Base-by-base conservation (phyloP, 2,888 invertebrate genomes). In the Agriopis leucophaearia region DNA sequence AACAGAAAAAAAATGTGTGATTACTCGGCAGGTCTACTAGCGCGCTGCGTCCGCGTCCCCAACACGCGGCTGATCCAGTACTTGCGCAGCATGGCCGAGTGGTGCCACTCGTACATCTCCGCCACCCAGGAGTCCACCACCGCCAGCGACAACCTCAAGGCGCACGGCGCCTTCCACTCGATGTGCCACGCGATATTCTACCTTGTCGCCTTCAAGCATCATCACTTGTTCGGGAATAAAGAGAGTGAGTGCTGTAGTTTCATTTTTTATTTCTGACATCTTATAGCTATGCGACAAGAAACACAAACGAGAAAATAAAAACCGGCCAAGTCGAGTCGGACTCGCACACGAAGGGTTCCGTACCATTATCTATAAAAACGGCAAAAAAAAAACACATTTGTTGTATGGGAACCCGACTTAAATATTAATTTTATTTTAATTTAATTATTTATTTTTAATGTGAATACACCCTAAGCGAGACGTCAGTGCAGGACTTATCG, bases 101-200 rank as follows among this genome's bases (percentile, higher is more conserved):
- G 98, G 98, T 96, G 98, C 69, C 97, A 98, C 83, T 91, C 95
- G 0, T 99, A 99, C 84, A 96, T 98, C 55, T 94, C 95, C 0
- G 95, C 95, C 0, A 85, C 91, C 0, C 96, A 96, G 72, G 96
- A 96, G 88, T 80, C 90, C 74, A 72, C 85, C 0, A 73, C 88
- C 0, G 73, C 85, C 0, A 80, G 79, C 18, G 90, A 94, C 66
- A 89, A 89, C 56, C 70, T 86, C 4, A 95, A 96, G 78, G 95
- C 96, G 0, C 99, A 99, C 84, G 95, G 96, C 5, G 97, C 98
- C 0, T 99, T 99, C 90, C 99, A 98, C 85, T 96, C 97, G 0
- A 95, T 98, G 5, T 99, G 99, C 78, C 99, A 99, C 88, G 96
- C 98, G 0, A 94, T 99, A 52, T 99, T 99, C 91, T 99, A 99